Percentiles rank a stretch among this genome's conserved stretches.
phyloP scores from a whole-genome alignment of 2,797 vertebrate genomes.

The Yasuhikotakia modesta region DNA sequence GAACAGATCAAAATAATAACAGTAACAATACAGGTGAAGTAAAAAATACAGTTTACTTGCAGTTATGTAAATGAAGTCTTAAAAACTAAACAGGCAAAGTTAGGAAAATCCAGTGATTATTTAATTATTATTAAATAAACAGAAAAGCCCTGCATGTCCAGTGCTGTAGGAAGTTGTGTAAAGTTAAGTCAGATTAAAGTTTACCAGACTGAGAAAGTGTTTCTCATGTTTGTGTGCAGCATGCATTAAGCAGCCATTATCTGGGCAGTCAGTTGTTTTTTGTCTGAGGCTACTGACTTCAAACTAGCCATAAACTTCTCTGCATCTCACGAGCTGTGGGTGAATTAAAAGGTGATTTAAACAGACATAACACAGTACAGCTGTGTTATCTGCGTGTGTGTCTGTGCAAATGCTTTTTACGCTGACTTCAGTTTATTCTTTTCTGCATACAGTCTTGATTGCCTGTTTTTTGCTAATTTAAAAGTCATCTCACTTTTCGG shows the following conservation, averaged over 20 bases:
- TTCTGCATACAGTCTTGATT: conserved; percentile 32
- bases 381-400: not conserved
- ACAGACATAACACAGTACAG: not conserved
- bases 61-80: no score
- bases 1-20: no score
- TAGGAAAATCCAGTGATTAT: not conserved
- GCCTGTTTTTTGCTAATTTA: conserved; percentile 25
- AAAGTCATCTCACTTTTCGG: conserved; percentile 36
- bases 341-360: conserved; percentile 5
- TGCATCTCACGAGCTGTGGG: not conserved
- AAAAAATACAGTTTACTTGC: no score
- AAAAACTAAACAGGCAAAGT: not conserved
- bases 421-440: conserved; percentile 24
- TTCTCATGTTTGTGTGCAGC: not conserved
- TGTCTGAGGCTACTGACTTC: not conserved
- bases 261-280: no score
- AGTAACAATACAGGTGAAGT: no score
- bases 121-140: not conserved
- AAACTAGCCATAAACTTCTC: conserved; percentile 5
- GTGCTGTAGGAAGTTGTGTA: not conserved
- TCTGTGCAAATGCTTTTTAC: conserved; percentile 7
- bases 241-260: not conserved
- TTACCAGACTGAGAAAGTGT: conserved; percentile 21
- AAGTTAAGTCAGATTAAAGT: conserved; percentile 10
- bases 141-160: not conserved